A percentile compares a stretch with the other conserved stretches of the same genome.
Evolutionary conservation across 1,140 invertebrate genomes (phyloP).

Genomic region (Cryptotermes secundus): DNA sequence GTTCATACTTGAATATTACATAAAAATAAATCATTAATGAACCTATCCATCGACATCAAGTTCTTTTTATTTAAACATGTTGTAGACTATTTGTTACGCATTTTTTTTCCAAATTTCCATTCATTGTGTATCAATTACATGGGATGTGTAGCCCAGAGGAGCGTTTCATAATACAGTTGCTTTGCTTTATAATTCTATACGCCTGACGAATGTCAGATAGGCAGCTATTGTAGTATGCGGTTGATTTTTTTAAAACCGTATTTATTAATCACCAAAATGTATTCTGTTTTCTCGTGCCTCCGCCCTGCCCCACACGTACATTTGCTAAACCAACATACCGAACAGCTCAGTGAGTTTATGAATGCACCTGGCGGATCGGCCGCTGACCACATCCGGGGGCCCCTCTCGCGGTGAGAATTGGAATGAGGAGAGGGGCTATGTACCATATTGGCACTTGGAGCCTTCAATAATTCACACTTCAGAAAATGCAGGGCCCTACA

Average conservation of each 20-base stretch:
- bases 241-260: not conserved
- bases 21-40: too few species aligned
- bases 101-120: not conserved
- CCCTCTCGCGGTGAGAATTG: not conserved
- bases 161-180: not conserved
- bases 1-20: too few species aligned
- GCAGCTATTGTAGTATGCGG: not conserved
- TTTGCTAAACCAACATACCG: conserved; percentile 5
- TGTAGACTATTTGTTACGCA: too few species aligned
- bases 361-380: not conserved
- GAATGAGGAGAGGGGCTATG: not conserved
- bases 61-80: too few species aligned
- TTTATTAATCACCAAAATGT: conserved; percentile 18
- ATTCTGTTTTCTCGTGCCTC: not conserved
- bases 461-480: too few species aligned
- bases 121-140: too few species aligned
- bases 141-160: not conserved
- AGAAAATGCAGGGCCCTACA: too few species aligned
- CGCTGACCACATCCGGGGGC: conserved; percentile 1
- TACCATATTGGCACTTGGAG: not conserved
- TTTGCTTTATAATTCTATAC: not conserved
- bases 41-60: too few species aligned
- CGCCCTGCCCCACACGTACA: not conserved
- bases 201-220: too few species aligned
- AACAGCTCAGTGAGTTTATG: not conserved